Percentiles rank a stretch among this genome's conserved stretches.
phyloP scores from a whole-genome alignment of 2,888 invertebrate species.

The Rhingia rostrata region DNA sequence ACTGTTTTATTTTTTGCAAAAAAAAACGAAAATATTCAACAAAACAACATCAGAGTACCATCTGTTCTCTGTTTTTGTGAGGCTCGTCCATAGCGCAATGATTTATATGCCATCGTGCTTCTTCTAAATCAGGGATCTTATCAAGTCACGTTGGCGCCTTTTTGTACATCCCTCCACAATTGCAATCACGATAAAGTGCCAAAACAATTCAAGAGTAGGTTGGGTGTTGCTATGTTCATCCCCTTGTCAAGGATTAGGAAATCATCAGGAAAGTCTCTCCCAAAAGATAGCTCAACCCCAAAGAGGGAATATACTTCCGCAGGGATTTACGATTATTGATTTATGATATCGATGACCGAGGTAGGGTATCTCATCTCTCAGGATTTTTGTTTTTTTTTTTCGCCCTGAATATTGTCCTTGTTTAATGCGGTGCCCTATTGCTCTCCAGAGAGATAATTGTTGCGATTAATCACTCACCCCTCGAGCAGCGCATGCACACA shows the following conservation, averaged over 20 bases:
- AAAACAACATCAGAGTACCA: conserved; percentile 26
- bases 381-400: not conserved
- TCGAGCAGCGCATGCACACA: not conserved
- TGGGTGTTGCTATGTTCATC: not conserved
- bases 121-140: conserved; percentile 55
- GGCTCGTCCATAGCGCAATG: conserved; percentile 50
- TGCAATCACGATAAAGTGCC: conserved; percentile 60
- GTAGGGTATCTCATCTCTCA: conserved; percentile 2
- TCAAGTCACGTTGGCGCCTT: conserved; percentile 67
- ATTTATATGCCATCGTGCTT: conserved; percentile 60
- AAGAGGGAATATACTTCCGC: conserved; percentile 38
- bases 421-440: conserved; percentile 33
- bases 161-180: conserved; percentile 23
- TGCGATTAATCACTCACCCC: conserved; percentile 66
- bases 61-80: conserved; percentile 36
- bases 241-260: conserved; percentile 32
- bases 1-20: not conserved
- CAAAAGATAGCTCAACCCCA: not conserved
- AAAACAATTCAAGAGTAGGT: conserved; percentile 20
- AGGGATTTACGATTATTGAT: conserved; percentile 68
- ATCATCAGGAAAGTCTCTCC: conserved; percentile 41
- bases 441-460: conserved; percentile 57
- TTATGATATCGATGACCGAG: conserved; percentile 56
- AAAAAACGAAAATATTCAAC: conserved; percentile 11
- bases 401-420: conserved; percentile 37